A percentile compares a stretch with the other conserved stretches of the same genome.
Evolutionary conservation across 2,797 vertebrate genomes (phyloP).

Genomic region (Gallinago solitaria): DNA sequence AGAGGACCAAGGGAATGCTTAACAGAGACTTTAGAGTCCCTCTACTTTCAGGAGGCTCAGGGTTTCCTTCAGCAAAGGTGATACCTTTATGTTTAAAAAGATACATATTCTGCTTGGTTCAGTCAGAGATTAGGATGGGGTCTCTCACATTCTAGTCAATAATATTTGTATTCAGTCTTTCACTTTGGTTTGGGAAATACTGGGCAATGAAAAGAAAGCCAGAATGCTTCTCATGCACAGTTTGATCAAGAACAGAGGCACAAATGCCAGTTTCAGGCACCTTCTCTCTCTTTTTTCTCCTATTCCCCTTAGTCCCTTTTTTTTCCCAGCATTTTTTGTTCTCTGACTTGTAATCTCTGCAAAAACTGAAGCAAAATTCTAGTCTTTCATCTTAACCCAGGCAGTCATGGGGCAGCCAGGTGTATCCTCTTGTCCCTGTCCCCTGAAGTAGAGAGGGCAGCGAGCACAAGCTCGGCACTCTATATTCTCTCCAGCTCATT

Average conservation of each 20-base stretch:
- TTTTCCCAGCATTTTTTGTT: background rate
- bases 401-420: background rate
- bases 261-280: background rate
- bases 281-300: background rate
- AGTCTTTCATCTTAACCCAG: background rate
- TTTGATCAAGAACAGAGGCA: background rate
- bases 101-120: background rate
- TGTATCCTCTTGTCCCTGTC: background rate
- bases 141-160: background rate
- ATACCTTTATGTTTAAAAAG: background rate
- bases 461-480: accelerated
- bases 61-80: background rate
- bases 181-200: background rate
- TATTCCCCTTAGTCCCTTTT: background rate
- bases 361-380: background rate
- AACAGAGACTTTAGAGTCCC: background rate
- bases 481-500: background rate
- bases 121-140: background rate
- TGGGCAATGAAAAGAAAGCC: background rate
- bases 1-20: background rate
- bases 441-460: background rate
- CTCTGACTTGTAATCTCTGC: background rate
- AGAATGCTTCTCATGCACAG: background rate
- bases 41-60: background rate
- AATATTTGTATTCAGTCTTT: background rate